Evolutionary conservation across 2,888 invertebrate genomes (phyloP).

Genomic region (Apotomis turbidana): DNA sequence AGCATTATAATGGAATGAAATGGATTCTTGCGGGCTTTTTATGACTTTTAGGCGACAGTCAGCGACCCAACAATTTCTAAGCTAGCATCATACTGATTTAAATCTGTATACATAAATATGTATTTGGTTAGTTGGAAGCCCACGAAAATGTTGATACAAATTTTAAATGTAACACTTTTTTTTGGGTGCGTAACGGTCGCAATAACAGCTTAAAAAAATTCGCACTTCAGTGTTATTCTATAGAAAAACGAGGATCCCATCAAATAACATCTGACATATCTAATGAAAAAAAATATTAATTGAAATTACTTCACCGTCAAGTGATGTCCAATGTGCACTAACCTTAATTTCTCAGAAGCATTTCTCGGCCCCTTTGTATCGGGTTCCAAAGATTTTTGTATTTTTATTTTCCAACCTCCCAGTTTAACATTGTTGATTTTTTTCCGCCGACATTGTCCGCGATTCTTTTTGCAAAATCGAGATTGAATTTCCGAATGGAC

Average conservation of each 20-base stretch:
- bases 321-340: slow-evolving; percentile 42
- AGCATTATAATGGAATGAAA: background rate
- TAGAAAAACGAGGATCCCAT: no score
- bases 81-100: background rate
- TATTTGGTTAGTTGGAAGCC: background rate
- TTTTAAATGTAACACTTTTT: no score
- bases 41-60: background rate
- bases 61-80: background rate
- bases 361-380: slow-evolving; percentile 56
- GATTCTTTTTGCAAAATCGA: slow-evolving; percentile 37
- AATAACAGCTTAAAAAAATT: no score
- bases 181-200: no score
- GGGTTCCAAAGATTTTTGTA: slow-evolving; percentile 47
- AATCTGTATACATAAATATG: background rate
- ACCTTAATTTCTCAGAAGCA: slow-evolving; percentile 60
- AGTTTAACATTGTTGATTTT: slow-evolving; percentile 52
- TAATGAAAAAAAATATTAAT: no score
- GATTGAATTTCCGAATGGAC: slow-evolving; percentile 39
- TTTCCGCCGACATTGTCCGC: slow-evolving; percentile 41
- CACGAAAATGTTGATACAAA: background rate
- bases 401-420: slow-evolving; percentile 71
- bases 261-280: no score
- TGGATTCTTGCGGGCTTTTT: background rate
- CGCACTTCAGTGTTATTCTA: no score
- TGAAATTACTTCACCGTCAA: no score